Evolutionary conservation across 1,140 invertebrate species (phyloP).

Genomic region (Dysdera silvatica): DNA sequence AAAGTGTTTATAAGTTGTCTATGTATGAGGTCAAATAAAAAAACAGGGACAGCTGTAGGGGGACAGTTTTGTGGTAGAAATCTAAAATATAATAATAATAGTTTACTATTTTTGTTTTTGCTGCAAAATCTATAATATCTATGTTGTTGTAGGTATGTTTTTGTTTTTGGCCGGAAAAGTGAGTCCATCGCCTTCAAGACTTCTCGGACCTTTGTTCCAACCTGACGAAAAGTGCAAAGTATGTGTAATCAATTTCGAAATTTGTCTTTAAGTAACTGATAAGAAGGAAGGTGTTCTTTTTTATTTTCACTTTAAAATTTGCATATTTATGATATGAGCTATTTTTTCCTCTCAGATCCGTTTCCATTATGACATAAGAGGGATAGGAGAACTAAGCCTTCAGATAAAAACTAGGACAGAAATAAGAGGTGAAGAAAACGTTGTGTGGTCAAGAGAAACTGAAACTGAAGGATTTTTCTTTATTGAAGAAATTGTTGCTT

Average conservation of each 20-base stretch:
- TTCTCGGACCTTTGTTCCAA: constrained; percentile 23
- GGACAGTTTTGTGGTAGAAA: no score
- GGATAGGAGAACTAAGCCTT: background rate
- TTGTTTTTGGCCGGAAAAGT: constrained; percentile 17
- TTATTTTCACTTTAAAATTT: background rate
- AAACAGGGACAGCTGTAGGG: no score
- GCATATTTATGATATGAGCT: background rate
- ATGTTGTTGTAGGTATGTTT: constrained; percentile 9
- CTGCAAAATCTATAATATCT: no score
- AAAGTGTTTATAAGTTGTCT: no score
- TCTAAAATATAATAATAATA: no score
- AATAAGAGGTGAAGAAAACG: constrained; percentile 13
- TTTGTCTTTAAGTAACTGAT: background rate
- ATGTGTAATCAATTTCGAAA: background rate
- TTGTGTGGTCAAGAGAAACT: constrained; percentile 20
- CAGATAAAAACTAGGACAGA: constrained; percentile 13
- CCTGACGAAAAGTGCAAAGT: constrained; percentile 17
- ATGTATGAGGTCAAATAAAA: no score
- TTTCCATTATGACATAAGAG: constrained; percentile 14
- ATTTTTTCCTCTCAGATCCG: constrained; percentile 6
- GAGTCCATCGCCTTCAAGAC: background rate
- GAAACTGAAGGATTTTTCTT: constrained; percentile 24
- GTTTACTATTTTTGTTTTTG: no score
- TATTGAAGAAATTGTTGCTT: background rate
- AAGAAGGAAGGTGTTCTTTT: background rate